phyloP scores from a whole-genome alignment of 1,140 invertebrate species.

The Coelopa frigida region DNA sequence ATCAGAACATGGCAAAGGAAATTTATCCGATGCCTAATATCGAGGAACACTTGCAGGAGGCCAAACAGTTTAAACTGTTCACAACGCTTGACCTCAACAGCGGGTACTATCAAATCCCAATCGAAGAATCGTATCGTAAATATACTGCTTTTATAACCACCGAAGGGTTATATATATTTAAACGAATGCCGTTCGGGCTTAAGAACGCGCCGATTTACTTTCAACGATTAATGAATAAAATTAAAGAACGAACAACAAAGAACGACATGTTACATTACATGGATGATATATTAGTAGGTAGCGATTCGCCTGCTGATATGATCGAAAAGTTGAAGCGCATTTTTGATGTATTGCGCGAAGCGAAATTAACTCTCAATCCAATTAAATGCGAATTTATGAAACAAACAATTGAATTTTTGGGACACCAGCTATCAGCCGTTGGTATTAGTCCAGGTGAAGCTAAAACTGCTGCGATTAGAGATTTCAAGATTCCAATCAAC shows the following conservation, averaged over 20 bases:
- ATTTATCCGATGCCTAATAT: too few relatives aligned
- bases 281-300: conserved; percentile 23
- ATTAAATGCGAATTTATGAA: neutral
- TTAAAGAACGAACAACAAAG: conserved; percentile 1
- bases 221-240: conserved; percentile 38
- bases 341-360: neutral
- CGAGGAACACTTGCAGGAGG: too few relatives aligned
- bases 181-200: conserved; percentile 24
- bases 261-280: conserved; percentile 18
- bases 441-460: conserved; percentile 13
- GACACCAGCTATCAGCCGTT: neutral
- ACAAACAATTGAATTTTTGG: neutral
- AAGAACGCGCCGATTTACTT: conserved; percentile 37
- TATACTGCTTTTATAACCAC: conserved; percentile 45
- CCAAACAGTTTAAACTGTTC: too few relatives aligned
- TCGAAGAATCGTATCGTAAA: conserved; percentile 27
- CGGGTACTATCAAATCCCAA: conserved; percentile 48
- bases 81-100: conserved; percentile 39
- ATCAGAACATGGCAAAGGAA: too few relatives aligned
- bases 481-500: conserved; percentile 13
- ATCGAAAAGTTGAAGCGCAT: too few relatives aligned
- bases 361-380: neutral
- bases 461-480: conserved; percentile 16
- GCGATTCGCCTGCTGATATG: conserved; percentile 15
- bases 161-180: conserved; percentile 24